These are phyloP conservation scores for Mormyrops boulengeri DNA, from an alignment of 2,797 vertebrate species.

Conservation along the genomic window DNA sequence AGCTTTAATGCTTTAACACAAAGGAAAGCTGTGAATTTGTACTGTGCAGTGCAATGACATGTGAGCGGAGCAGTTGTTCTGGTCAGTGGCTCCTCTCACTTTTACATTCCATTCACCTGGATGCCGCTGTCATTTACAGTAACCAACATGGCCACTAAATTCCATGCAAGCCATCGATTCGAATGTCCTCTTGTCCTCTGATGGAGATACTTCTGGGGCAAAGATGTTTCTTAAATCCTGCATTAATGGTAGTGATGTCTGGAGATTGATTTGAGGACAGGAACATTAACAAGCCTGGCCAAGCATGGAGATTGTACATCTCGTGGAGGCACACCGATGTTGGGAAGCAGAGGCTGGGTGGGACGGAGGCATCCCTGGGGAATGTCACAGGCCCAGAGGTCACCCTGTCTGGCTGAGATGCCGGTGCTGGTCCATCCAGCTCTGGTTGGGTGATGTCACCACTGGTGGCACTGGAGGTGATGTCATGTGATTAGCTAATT, in stretches of 20 bases:
- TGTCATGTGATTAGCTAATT: background rate
- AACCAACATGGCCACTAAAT: background rate
- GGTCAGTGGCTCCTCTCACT: background rate
- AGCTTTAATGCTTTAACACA: background rate
- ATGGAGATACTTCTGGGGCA: background rate
- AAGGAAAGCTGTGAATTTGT: background rate
- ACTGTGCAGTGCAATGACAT: background rate
- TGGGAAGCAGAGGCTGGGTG: background rate
- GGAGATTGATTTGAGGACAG: background rate
- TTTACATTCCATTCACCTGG: background rate
- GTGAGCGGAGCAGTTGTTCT: background rate
- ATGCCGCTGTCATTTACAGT: background rate
- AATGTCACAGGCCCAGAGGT: background rate
- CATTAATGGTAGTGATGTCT: background rate
- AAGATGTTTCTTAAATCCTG: background rate
- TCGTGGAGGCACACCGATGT: background rate
- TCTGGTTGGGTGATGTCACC: background rate
- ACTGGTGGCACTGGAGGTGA: background rate
- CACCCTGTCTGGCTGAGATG: background rate
- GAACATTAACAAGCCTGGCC: background rate
- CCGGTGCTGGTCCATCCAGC: background rate
- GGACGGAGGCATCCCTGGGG: background rate
- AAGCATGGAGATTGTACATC: background rate
- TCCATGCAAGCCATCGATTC: background rate
- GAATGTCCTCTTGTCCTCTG: background rate